Evolutionary conservation across 2,888 invertebrate genomes (phyloP).

Genomic region (Drosophila ustulata): DNA sequence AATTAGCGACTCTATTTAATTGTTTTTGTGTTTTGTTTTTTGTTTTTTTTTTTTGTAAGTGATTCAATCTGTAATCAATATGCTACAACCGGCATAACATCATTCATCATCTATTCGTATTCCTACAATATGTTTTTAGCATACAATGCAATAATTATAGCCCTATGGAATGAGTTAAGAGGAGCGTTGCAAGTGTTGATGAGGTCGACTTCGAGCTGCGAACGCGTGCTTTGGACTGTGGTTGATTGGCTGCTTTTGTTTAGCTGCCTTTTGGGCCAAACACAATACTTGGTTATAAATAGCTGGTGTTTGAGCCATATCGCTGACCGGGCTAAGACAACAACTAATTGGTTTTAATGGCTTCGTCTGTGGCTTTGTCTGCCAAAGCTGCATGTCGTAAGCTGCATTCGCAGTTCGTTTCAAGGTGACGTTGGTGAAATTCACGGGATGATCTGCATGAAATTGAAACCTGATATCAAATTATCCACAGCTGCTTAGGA

Average conservation of each 20-base stretch:
- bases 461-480: constrained; percentile 18
- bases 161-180: constrained; percentile 16
- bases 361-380: constrained; percentile 26
- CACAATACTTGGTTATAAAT: background rate
- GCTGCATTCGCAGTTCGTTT: constrained; percentile 31
- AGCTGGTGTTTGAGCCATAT: constrained; percentile 15
- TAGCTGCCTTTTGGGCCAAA: constrained; percentile 9
- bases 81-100: constrained; percentile 35
- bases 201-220: constrained; percentile 15
- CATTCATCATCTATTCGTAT: constrained; percentile 61
- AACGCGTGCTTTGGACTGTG: constrained; percentile 45
- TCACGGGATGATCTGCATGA: constrained; percentile 28
- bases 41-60: constrained; percentile 40
- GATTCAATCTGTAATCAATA: constrained; percentile 43
- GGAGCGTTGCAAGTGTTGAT: constrained; percentile 39
- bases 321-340: constrained; percentile 29
- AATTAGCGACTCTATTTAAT: constrained; percentile 59
- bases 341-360: constrained; percentile 42
- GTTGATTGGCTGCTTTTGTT: constrained; percentile 63
- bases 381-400: constrained; percentile 32
- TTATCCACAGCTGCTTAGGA: background rate
- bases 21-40: constrained; percentile 9
- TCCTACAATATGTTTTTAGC: constrained; percentile 6
- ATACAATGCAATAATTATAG: constrained; percentile 23
- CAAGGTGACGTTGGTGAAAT: constrained; percentile 37